These are phyloP conservation scores for Diachrysia chrysitis DNA, from an alignment of 2,888 invertebrate genomes.

Conservation along the genomic window DNA sequence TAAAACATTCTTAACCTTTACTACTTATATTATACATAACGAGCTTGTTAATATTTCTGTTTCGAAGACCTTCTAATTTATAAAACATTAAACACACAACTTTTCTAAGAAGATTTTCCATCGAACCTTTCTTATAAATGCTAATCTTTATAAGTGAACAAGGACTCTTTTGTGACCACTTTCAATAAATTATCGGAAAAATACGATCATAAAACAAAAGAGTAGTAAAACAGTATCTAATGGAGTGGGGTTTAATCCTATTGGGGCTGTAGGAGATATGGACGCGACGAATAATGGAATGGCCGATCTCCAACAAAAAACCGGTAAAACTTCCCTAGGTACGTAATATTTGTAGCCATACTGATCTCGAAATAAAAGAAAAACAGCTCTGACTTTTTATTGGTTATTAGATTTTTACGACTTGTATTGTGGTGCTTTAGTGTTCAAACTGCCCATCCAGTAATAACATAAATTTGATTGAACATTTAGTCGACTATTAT, in stretches of 20 bases:
- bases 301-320: slow-evolving; percentile 72
- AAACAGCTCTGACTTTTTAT: slow-evolving; percentile 46
- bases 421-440: slow-evolving; percentile 31
- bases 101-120: slow-evolving; percentile 32
- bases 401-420: slow-evolving; percentile 42
- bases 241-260: slow-evolving; percentile 78
- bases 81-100: slow-evolving; percentile 41
- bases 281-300: slow-evolving; percentile 80
- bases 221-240: slow-evolving; percentile 82
- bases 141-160: slow-evolving; percentile 60
- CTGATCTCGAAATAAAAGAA: slow-evolving; percentile 50
- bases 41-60: slow-evolving; percentile 25
- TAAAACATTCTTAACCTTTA: too few relatives aligned
- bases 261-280: slow-evolving; percentile 78
- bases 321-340: slow-evolving; percentile 70
- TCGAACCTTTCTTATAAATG: slow-evolving; percentile 49
- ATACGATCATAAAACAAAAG: slow-evolving; percentile 84
- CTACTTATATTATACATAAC: too few relatives aligned
- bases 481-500: slow-evolving; percentile 6
- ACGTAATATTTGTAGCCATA: slow-evolving; percentile 61
- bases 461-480: slow-evolving; percentile 14
- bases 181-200: slow-evolving; percentile 81
- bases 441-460: slow-evolving; percentile 15
- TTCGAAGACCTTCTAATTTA: slow-evolving; percentile 37
- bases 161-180: slow-evolving; percentile 71